phyloP scores from a whole-genome alignment of 2,888 invertebrate genomes.

The Polymixis lichenea region DNA sequence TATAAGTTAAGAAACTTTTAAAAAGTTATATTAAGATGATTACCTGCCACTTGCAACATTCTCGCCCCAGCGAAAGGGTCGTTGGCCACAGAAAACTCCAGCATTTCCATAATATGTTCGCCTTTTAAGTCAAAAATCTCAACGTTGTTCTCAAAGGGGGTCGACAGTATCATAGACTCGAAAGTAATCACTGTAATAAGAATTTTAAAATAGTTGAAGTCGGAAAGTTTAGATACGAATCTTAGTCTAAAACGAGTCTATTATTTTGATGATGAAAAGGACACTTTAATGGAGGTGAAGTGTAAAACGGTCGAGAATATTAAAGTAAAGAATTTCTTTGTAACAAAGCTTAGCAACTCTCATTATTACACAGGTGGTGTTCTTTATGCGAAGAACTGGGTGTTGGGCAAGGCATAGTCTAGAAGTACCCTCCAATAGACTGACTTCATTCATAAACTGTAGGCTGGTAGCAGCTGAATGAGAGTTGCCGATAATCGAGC shows the following conservation, averaged over 20 bases:
- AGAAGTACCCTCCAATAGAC: not conserved
- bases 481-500: too few species aligned
- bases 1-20: slow-evolving; percentile 11
- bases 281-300: slow-evolving; percentile 1
- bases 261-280: slow-evolving; percentile 16
- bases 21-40: slow-evolving; percentile 25
- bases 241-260: slow-evolving; percentile 34
- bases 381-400: not conserved
- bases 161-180: slow-evolving; percentile 92
- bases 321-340: not conserved
- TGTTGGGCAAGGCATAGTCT: not conserved
- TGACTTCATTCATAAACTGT: not conserved
- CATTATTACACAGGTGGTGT: not conserved
- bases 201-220: slow-evolving; percentile 28
- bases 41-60: slow-evolving; percentile 92
- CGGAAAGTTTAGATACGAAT: slow-evolving; percentile 29
- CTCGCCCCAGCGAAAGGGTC: slow-evolving; percentile 84
- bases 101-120: slow-evolving; percentile 91
- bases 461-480: too few species aligned
- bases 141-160: slow-evolving; percentile 94
- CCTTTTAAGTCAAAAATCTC: slow-evolving; percentile 94
- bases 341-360: not conserved
- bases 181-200: slow-evolving; percentile 92
- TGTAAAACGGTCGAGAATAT: not conserved
- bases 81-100: slow-evolving; percentile 90